These are phyloP conservation scores for Gortyna flavago DNA, from an alignment of 2,888 invertebrate species.

Conservation along the genomic window DNA sequence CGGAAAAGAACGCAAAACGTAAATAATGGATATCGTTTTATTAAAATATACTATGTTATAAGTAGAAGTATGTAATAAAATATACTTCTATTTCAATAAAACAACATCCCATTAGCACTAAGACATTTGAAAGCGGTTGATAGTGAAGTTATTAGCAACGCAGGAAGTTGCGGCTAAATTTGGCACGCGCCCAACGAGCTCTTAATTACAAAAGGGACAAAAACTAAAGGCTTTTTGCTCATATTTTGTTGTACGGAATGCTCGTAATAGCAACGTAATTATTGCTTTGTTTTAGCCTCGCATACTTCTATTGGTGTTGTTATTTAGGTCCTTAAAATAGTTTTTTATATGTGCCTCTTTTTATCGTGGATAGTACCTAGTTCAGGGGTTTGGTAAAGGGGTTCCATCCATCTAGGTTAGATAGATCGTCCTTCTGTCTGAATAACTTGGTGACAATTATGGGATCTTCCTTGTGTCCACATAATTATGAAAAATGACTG, in stretches of 20 bases:
- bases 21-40: neutral
- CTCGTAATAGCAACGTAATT: slow-evolving; percentile 58
- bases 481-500: neutral
- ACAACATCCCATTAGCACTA: slow-evolving; percentile 37
- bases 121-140: slow-evolving; percentile 60
- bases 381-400: neutral
- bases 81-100: slow-evolving; percentile 28
- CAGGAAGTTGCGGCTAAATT: slow-evolving; percentile 67
- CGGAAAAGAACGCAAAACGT: neutral
- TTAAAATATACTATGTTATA: no score
- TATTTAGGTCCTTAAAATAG: neutral
- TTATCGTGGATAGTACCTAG: neutral
- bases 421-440: neutral
- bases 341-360: neutral
- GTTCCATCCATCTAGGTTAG: no score
- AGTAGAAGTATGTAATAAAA: neutral
- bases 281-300: slow-evolving; percentile 44
- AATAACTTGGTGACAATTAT: neutral
- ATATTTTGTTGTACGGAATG: slow-evolving; percentile 62
- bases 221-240: slow-evolving; percentile 69
- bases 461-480: neutral
- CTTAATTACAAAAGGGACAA: slow-evolving; percentile 66
- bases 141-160: slow-evolving; percentile 70
- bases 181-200: slow-evolving; percentile 70
- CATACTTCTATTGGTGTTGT: slow-evolving; percentile 4